These are phyloP conservation scores for Galleria mellonella DNA, from an alignment of 1,140 invertebrate genomes.

Conservation along the genomic window DNA sequence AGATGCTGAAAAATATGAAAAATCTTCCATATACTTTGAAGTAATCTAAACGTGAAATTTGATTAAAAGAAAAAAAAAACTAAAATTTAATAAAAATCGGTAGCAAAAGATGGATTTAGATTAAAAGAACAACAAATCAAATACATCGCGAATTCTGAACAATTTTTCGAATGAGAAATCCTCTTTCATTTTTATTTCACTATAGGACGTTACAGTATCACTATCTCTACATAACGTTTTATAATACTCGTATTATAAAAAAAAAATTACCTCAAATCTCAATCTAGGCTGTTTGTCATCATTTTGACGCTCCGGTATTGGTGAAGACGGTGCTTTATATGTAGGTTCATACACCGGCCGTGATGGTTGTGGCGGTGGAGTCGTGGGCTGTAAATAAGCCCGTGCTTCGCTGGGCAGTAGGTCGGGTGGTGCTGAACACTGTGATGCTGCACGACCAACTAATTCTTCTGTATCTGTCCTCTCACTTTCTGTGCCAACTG, in stretches of 20 bases:
- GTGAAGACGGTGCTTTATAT: conserved; percentile 29
- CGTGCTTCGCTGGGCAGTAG: conserved; percentile 63
- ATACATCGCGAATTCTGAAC: no score
- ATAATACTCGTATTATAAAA: not conserved
- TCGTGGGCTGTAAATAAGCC: conserved; percentile 46
- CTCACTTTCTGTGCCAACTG: conserved; percentile 74
- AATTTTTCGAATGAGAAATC: no score
- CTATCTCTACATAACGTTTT: no score
- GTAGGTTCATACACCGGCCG: conserved; percentile 15
- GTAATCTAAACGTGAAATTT: no score
- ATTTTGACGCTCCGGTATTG: conserved; percentile 13
- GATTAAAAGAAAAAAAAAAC: no score
- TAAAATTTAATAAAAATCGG: no score
- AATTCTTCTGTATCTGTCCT: conserved; percentile 76
- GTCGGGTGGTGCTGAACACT: conserved; percentile 68
- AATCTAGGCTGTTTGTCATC: conserved; percentile 53
- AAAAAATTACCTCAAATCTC: conserved; percentile 50
- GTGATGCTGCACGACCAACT: conserved; percentile 66
- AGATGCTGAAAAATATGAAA: no score
- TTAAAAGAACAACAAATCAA: no score
- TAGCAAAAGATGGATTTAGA: no score
- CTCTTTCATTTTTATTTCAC: no score
- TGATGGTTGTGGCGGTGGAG: conserved; percentile 25
- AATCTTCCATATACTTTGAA: no score
- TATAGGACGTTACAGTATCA: no score